These are phyloP conservation scores for Pterostichus niger DNA, from an alignment of 2,888 invertebrate genomes.

Conservation along the genomic window DNA sequence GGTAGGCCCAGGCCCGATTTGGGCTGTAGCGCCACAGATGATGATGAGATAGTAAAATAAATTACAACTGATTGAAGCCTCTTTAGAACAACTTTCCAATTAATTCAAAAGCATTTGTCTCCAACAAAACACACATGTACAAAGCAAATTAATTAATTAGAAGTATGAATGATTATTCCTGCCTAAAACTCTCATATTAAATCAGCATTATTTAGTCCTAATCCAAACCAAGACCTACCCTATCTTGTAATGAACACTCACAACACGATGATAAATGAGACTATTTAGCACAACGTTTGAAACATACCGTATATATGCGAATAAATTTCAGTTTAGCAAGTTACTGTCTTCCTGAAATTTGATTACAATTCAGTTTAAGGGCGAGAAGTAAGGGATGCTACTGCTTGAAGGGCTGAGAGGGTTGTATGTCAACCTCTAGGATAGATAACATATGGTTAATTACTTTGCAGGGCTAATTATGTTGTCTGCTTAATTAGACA, in stretches of 20 bases:
- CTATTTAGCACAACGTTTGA: constrained; percentile 1
- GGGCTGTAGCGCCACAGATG: too few species aligned
- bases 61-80: too few species aligned
- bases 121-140: too few species aligned
- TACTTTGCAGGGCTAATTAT: constrained; percentile 36
- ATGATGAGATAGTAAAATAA: too few species aligned
- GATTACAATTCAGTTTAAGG: constrained; percentile 43
- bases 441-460: constrained; percentile 49
- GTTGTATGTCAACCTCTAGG: constrained; percentile 32
- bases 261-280: background rate
- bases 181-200: background rate
- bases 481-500: constrained; percentile 35
- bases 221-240: too few species aligned
- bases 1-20: too few species aligned
- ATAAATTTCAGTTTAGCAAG: constrained; percentile 46
- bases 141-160: background rate
- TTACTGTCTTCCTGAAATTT: constrained; percentile 35
- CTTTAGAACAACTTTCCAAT: too few species aligned
- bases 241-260: constrained; percentile 1
- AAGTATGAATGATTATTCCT: background rate
- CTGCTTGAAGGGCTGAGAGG: background rate
- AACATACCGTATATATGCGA: background rate
- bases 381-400: background rate
- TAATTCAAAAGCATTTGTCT: background rate
- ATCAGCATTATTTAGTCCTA: background rate